Base-by-base conservation (phyloP, 2,113 vertebrate species). In the Leptobrachium leishanense region DNA sequence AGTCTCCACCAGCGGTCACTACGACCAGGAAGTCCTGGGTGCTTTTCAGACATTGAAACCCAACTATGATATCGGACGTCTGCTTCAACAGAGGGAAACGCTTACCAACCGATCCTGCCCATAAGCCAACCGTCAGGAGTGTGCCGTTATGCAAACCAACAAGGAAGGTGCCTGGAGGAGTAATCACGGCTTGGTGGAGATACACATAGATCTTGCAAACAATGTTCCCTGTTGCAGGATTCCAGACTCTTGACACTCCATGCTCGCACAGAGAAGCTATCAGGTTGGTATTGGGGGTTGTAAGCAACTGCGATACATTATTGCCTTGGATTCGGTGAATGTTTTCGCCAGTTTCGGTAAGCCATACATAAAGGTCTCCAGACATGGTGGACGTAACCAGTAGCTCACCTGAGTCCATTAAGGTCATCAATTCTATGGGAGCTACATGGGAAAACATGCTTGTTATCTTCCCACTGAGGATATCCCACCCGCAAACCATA, bases 91-190 rank as follows among this genome's bases (percentile, higher is more conserved):
- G 85, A 13, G 83, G 87, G 81, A 95, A 93, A 5, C 85, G 84
- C 82, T 90, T 94, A 84, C 85, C 87, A 43, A 92, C 82, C 0
- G 67, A 84, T 7, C 93, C 93, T 1, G 91, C 90, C 93, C 93
- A 95, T 50, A 95, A 82, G 75, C 88, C 92, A 43, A 90, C 87
- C 44, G 93, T 93, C 50, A 95, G 77, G 44, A 95, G 89, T 75
- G 86, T 84, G 5, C 87, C 86, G 1, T 12, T 39, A 10, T 68
- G 75, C 31, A 76, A 81, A 15, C 93, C 93, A 11, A 95, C 75
- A 40, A 95, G 85, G 76, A 93, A 95, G 10, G 92, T 95, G 84
- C 91, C 90, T 76, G 91, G 91, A 1, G 91, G 79, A 0, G 91
- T 90, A 72, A 94, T 88, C 67, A 85, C 83, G 0, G 92, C 88